phyloP scores from a whole-genome alignment of 2,888 invertebrate species.

The Brachylomia viminalis region DNA sequence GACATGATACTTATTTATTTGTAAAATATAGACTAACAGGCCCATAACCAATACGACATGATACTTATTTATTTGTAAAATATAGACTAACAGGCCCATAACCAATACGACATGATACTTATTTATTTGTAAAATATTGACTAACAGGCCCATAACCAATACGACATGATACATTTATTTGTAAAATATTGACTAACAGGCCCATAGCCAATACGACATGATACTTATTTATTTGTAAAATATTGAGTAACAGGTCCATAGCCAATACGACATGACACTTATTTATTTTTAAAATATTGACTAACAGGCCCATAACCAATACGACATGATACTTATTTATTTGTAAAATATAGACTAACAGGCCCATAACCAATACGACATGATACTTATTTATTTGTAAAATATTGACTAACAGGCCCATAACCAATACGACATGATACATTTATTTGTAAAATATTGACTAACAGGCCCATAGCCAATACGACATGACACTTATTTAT shows the following conservation, averaged over 20 bases:
- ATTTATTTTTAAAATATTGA: slow-evolving; percentile 1
- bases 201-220: not conserved
- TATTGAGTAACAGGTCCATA: too few relatives aligned
- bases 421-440: not conserved
- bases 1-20: slow-evolving; percentile 5
- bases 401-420: too few relatives aligned
- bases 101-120: not conserved
- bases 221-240: slow-evolving; percentile 7
- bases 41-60: not conserved
- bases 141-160: not conserved
- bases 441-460: slow-evolving; percentile 4
- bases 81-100: too few relatives aligned
- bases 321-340: not conserved
- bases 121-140: slow-evolving; percentile 4
- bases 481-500: not conserved
- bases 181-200: not conserved
- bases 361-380: not conserved
- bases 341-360: not conserved
- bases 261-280: not conserved
- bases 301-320: not conserved
- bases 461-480: not conserved
- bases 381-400: slow-evolving; percentile 9
- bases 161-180: slow-evolving; percentile 2
- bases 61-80: slow-evolving; percentile 7
- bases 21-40: not conserved